Conservation (phyloP, 2,888 invertebrate species). For the Octonoba sinensis region DNA sequence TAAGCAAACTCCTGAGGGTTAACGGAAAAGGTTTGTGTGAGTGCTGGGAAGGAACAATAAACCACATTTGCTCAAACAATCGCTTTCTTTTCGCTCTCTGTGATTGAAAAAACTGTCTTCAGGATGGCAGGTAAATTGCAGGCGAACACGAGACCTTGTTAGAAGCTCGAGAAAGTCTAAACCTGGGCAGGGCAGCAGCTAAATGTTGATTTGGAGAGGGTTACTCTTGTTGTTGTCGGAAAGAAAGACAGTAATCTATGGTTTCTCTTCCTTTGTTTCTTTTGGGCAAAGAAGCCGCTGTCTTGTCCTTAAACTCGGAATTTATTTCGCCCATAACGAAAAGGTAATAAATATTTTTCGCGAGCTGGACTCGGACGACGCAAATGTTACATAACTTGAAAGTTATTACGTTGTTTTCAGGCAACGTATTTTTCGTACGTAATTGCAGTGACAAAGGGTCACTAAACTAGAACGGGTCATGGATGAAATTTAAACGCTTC, state of each 20-base stretch:
- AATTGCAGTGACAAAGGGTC: no score
- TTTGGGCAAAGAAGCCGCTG: neutral
- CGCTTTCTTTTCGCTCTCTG: conserved; percentile 24
- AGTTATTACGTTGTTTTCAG: no score
- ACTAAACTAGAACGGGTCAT: no score
- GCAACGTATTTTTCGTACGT: no score
- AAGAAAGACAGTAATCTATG: neutral
- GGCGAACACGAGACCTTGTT: conserved; percentile 48
- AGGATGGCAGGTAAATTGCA: conserved; percentile 57
- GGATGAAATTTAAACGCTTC: no score
- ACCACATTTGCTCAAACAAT: conserved; percentile 44
- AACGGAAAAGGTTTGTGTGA: conserved; percentile 9
- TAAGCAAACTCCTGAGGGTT: conserved; percentile 13
- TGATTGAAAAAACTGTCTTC: conserved; percentile 38
- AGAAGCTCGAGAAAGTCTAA: conserved; percentile 19
- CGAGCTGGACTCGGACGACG: no score
- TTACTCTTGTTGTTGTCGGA: no score
- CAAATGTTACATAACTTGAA: no score
- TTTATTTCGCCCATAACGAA: no score
- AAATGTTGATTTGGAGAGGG: conserved; percentile 1
- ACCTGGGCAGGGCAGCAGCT: neutral
- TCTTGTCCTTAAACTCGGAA: no score
- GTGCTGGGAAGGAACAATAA: conserved; percentile 34
- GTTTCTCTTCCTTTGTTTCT: neutral
- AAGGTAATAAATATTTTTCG: no score